Evolutionary conservation across 2,888 invertebrate genomes (phyloP).

Genomic region (Tillus elongatus): DNA sequence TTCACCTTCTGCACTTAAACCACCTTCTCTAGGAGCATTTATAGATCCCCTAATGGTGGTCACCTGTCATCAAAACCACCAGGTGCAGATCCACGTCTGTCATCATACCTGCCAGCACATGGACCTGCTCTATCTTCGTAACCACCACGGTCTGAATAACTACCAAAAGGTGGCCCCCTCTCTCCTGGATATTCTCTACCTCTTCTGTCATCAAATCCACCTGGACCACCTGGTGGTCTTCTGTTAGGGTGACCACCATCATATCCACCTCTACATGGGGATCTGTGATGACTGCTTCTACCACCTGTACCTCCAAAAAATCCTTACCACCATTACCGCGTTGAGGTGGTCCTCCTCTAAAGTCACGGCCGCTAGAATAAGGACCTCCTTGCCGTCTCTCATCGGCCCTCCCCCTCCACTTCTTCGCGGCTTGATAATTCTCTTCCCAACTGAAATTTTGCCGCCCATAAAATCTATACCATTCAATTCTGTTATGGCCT

Average conservation of each 20-base stretch:
- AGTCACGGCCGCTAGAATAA: slow-evolving; percentile 31
- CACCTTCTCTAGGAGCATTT: too few relatives aligned
- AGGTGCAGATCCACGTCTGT: too few relatives aligned
- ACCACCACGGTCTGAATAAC: too few relatives aligned
- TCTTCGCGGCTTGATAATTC: slow-evolving; percentile 64
- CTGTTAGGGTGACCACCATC: slow-evolving; percentile 24
- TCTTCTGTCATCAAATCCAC: slow-evolving; percentile 22
- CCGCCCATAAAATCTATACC: slow-evolving; percentile 76
- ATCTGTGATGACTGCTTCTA: slow-evolving; percentile 16
- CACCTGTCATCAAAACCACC: slow-evolving; percentile 22
- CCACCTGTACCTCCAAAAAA: slow-evolving; percentile 21
- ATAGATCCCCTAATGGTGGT: too few relatives aligned
- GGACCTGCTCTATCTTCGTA: too few relatives aligned
- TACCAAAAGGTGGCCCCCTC: too few relatives aligned
- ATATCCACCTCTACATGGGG: slow-evolving; percentile 19
- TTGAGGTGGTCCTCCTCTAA: slow-evolving; percentile 24
- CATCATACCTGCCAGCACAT: too few relatives aligned
- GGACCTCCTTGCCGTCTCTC: slow-evolving; percentile 40
- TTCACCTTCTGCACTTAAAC: slow-evolving; percentile 18
- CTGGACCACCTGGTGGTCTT: slow-evolving; percentile 22
- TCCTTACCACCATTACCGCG: slow-evolving; percentile 19
- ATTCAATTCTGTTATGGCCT: slow-evolving; percentile 72
- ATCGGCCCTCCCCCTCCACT: slow-evolving; percentile 47
- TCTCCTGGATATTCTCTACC: too few relatives aligned
- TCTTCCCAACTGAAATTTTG: slow-evolving; percentile 75